phyloP scores from a whole-genome alignment of 2,888 invertebrate genomes.

The Orthonychiurus folsomi region DNA sequence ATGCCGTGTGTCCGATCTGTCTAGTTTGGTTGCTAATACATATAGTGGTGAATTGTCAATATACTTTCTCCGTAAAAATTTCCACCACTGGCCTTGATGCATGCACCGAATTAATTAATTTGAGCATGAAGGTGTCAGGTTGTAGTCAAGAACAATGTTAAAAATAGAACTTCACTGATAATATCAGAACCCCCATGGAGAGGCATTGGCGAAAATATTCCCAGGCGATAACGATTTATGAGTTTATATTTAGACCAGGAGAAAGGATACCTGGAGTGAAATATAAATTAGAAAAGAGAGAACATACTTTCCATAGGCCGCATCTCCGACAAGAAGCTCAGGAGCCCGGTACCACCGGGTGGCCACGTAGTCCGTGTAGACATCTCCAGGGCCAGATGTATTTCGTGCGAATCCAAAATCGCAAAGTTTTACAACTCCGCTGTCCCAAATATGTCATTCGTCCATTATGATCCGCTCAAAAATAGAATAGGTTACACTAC shows the following conservation, averaged over 20 bases:
- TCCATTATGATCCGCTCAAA: no score
- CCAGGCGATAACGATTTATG: neutral
- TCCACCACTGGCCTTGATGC: neutral
- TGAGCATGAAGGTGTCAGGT: neutral
- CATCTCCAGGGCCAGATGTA: slow-evolving; percentile 57
- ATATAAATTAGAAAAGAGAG: no score
- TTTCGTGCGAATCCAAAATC: slow-evolving; percentile 77
- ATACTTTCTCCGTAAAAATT: no score
- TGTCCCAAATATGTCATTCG: no score
- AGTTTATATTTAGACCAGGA: slow-evolving; percentile 2
- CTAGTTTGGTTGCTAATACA: no score
- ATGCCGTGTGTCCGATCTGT: no score
- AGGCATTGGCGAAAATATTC: neutral
- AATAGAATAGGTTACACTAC: no score
- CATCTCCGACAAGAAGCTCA: slow-evolving; percentile 65
- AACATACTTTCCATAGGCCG: slow-evolving; percentile 39
- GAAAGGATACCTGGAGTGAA: neutral
- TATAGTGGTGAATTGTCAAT: no score
- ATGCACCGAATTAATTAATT: neutral
- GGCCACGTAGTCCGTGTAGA: slow-evolving; percentile 81
- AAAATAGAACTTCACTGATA: neutral
- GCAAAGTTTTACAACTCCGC: slow-evolving; percentile 77
- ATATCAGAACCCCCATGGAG: neutral
- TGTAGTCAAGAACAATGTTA: no score
- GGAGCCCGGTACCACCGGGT: slow-evolving; percentile 84